Evolutionary conservation across 2,113 vertebrate genomes (phyloP).

Genomic region (Sceloporus undulatus): DNA sequence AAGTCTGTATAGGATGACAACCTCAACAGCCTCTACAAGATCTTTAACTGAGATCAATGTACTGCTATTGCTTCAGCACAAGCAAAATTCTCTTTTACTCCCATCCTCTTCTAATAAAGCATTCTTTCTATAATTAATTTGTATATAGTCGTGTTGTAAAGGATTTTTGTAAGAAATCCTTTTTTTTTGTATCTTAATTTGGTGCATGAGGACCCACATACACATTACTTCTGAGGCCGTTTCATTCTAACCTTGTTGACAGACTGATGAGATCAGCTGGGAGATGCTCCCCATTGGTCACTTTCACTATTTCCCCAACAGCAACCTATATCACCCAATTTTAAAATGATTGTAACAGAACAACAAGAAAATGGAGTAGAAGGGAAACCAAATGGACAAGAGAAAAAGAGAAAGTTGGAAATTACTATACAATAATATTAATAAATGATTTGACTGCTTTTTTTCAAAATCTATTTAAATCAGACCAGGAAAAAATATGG

Average conservation of each 20-base stretch:
- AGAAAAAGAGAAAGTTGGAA: slow-evolving; percentile 84
- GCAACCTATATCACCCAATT: slow-evolving; percentile 93
- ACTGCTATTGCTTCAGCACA: neutral
- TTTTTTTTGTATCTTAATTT: slow-evolving; percentile 28
- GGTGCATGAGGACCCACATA: slow-evolving; percentile 80
- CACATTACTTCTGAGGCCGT: slow-evolving; percentile 70
- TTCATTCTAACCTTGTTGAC: slow-evolving; percentile 96
- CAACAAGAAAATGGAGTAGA: slow-evolving; percentile 70
- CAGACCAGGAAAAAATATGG: slow-evolving; percentile 68
- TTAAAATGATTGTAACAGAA: slow-evolving; percentile 82
- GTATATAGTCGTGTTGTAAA: slow-evolving; percentile 11
- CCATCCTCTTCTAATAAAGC: slow-evolving; percentile 23
- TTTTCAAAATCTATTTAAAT: slow-evolving; percentile 88
- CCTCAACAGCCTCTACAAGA: neutral
- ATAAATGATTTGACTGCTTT: slow-evolving; percentile 78
- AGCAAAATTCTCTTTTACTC: neutral
- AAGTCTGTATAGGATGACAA: neutral
- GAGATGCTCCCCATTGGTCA: slow-evolving; percentile 98
- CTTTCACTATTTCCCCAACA: slow-evolving; percentile 98
- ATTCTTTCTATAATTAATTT: slow-evolving; percentile 39
- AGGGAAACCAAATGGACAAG: slow-evolving; percentile 71
- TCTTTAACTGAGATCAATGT: neutral
- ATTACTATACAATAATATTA: slow-evolving; percentile 85
- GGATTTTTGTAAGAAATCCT: neutral
- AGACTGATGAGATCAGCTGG: slow-evolving; percentile 99